Evolutionary conservation across 2,888 invertebrate genomes (phyloP), one percentile per base, ranked within the genome.

Genomic region (Pollenia amentaria): DNA sequence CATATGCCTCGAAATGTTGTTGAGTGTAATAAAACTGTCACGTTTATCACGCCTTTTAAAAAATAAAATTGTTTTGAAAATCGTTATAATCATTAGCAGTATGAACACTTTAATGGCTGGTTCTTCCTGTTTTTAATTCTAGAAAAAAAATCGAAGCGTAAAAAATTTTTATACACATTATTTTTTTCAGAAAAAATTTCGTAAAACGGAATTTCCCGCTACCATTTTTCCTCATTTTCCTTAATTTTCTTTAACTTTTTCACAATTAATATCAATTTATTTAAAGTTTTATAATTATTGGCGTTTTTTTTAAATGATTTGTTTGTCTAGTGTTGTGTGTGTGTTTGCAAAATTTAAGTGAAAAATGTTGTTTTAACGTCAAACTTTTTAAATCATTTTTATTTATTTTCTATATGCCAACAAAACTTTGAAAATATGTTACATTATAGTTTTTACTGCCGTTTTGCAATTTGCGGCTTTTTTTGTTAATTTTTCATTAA

Each of bases 331-430:
- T 42, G n/a, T 72, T 44, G 53, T 11, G 3, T 29, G 4, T 29
- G 29, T 0, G n/a, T 29, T 21, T 29, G 4, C 29, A 40, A 10
- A 14, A 38, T 90, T 90, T 90, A 92, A 91, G 92, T 91, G 90
- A 89, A 91, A 91, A 91, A 89, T 90, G 90, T 89, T 92, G 91
- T 91, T 91, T 89, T 65, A 89, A 88, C 89, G 75, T 72, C 81
- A 84, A 84, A 85, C 51, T 84, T 87, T 84, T 77, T 55, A 46
- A 77, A 73, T 69, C 62, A 70, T 81, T 65, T 48, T 42, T 79
- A 75, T 57, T 29, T 48, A n/a, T 60, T 77, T 55, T 7, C 38
- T 67, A 75, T 40, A 79, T 57, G 14, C 42, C 14, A 18, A 44
- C n/a, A 51, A 53, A 53, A 8, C 14, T 44, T 44, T 67, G 75